A percentile compares a stretch with the other conserved stretches of the same genome.
Evolutionary conservation across 2,797 vertebrate species (phyloP).

Genomic region (Phrynocephalus forsythii): DNA sequence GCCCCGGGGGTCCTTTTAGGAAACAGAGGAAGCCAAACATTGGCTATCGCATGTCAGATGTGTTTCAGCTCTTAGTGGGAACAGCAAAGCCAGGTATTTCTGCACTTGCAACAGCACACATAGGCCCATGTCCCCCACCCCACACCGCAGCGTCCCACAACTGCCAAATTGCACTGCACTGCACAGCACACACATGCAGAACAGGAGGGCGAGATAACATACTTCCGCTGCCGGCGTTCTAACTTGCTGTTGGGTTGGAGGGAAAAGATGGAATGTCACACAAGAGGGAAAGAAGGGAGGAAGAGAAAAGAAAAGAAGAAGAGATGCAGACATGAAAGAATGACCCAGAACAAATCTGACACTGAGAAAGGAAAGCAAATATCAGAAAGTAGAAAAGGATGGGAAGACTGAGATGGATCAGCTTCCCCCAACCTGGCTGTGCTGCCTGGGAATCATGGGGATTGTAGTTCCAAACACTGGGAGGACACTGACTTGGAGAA

Average conservation of each 20-base stretch:
- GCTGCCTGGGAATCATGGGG: not conserved
- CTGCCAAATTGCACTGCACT: not conserved
- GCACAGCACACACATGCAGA: conserved; percentile 27
- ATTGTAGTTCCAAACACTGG: not conserved
- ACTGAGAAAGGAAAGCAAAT: not conserved
- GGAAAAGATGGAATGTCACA: conserved; percentile 32
- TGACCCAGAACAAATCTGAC: not conserved
- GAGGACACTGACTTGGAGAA: not conserved
- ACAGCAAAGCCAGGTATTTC: not conserved
- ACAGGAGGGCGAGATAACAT: conserved; percentile 21
- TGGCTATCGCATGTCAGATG: not conserved
- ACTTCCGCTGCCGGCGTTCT: conserved; percentile 61
- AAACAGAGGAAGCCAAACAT: not conserved
- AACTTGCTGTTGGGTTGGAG: conserved; percentile 55
- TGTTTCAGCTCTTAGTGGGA: not conserved
- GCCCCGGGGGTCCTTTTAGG: not conserved
- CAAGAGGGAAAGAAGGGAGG: conserved; percentile 25
- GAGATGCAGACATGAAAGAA: conserved; percentile 23
- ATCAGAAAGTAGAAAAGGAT: conserved; percentile 1
- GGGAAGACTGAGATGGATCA: not conserved
- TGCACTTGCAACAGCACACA: conserved; percentile 1
- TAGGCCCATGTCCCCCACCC: not conserved
- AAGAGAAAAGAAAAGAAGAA: conserved; percentile 12
- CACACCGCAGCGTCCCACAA: not conserved
- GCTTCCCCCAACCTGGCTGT: not conserved